phyloP scores from a whole-genome alignment of 2,797 vertebrate genomes.

The Furcifer pardalis region DNA sequence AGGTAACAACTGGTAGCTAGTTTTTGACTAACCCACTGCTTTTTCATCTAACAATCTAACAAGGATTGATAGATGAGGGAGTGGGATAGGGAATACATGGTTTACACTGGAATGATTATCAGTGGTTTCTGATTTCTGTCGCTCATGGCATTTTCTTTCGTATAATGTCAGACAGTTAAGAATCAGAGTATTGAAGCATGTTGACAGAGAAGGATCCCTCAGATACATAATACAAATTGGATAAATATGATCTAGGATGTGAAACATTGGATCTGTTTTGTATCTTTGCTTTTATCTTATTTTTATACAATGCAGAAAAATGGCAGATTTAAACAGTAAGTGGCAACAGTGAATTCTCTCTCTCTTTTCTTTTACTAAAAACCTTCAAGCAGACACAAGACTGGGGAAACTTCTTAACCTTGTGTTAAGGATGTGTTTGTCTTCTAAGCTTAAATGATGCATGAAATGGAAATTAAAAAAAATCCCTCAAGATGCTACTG shows the following conservation, averaged over 20 bases:
- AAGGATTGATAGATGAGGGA: not conserved
- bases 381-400: not conserved
- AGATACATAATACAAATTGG: not conserved
- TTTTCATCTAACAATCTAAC: too few species aligned
- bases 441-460: constrained; percentile 42
- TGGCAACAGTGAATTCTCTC: constrained; percentile 13
- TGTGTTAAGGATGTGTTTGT: constrained; percentile 15
- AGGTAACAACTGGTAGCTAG: too few species aligned
- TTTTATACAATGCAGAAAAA: constrained; percentile 2
- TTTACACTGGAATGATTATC: not conserved
- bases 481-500: constrained; percentile 33
- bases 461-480: constrained; percentile 55
- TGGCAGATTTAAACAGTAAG: not conserved
- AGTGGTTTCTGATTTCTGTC: not conserved
- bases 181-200: not conserved
- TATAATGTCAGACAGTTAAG: not conserved
- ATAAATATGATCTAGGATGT: not conserved
- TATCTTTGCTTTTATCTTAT: constrained; percentile 1
- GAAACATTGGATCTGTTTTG: not conserved
- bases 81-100: not conserved
- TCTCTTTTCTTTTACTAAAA: not conserved
- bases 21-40: too few species aligned
- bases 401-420: constrained; percentile 31
- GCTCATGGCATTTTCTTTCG: not conserved
- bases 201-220: not conserved